phyloP scores from a whole-genome alignment of 2,113 vertebrate species.

The Calyptomena viridis region DNA sequence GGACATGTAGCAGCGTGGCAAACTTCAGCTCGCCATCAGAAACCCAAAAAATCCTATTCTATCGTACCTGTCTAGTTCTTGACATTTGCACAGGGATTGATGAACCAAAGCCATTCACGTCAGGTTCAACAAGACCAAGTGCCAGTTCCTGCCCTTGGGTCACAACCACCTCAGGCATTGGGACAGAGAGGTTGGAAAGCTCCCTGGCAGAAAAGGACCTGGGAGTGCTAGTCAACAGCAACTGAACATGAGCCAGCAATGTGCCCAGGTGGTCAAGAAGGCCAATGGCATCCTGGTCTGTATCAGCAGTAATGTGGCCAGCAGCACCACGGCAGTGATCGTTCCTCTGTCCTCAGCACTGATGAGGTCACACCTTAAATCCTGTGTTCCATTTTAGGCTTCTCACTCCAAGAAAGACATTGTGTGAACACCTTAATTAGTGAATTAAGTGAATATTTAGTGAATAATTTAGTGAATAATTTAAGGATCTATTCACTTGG shows the following conservation, averaged over 20 bases:
- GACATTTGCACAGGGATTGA: not conserved
- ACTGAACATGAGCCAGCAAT: not conserved
- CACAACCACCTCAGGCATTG: not conserved
- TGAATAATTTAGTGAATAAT: not conserved
- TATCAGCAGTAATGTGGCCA: not conserved
- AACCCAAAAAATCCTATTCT: not conserved
- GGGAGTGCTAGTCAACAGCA: not conserved
- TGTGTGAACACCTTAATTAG: not conserved
- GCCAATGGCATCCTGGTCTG: not conserved
- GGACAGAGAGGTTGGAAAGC: not conserved
- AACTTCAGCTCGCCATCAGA: not conserved
- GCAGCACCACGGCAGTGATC: not conserved
- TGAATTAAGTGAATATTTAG: too few relatives aligned
- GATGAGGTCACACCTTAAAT: rapidly evolving
- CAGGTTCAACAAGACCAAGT: not conserved
- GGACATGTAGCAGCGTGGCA: rapidly evolving
- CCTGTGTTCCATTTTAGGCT: not conserved
- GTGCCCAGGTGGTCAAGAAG: not conserved
- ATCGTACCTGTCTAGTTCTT: not conserved
- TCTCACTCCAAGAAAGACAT: not conserved
- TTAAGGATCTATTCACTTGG: not conserved
- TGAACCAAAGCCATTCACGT: not conserved
- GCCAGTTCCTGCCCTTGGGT: not conserved
- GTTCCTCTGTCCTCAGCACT: rapidly evolving
- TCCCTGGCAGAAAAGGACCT: not conserved